A percentile compares a stretch with the other conserved stretches of the same genome.
phyloP scores from a whole-genome alignment of 2,113 vertebrate species.

The Triplophysa siluroides region DNA sequence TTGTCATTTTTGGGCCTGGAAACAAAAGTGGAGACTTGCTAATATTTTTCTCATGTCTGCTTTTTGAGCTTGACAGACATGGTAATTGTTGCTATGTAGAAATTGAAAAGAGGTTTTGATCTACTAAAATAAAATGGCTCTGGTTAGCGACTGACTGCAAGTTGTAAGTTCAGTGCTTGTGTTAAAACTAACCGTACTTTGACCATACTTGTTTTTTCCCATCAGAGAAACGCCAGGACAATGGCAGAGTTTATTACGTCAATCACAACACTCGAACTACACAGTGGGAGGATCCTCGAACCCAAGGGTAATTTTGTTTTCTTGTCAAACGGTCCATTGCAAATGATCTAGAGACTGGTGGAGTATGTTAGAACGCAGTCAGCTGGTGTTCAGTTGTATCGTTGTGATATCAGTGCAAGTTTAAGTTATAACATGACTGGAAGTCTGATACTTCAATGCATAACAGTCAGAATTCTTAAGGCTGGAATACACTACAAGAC shows the following conservation, averaged over 20 bases:
- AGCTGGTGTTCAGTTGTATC: neutral
- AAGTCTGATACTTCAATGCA: no score
- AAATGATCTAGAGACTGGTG: neutral
- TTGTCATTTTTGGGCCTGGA: no score
- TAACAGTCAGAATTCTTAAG: no score
- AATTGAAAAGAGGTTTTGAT: no score
- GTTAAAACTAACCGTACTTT: neutral
- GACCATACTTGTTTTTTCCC: conserved; percentile 29
- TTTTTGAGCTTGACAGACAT: no score
- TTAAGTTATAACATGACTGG: no score
- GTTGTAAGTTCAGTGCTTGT: neutral
- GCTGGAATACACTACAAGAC: no score
- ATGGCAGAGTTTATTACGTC: conserved; percentile 95
- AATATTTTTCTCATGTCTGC: no score
- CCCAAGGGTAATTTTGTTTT: conserved; percentile 88
- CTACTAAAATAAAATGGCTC: neutral
- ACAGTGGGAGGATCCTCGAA: conserved; percentile 97
- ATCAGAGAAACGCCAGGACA: conserved; percentile 96
- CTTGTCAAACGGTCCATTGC: neutral
- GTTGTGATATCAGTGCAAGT: neutral
- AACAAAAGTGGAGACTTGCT: no score
- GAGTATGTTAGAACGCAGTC: neutral
- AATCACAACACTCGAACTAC: conserved; percentile 98
- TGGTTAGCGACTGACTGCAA: no score
- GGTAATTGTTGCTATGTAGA: no score